Conservation (phyloP, 2,797 vertebrate species). For the Hybognathus amarus region DNA sequence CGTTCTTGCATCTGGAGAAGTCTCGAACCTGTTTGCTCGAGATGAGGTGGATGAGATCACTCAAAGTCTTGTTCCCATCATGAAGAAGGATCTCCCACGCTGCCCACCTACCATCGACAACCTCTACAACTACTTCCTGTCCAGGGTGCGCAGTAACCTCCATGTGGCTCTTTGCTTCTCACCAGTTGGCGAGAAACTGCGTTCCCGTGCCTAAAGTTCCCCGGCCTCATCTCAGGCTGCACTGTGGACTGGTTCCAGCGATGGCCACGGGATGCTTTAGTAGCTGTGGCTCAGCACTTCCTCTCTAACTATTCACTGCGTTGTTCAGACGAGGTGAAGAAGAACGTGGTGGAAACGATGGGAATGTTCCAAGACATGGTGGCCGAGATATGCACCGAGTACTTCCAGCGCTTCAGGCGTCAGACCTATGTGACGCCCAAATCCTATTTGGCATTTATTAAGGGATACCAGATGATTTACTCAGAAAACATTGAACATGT, state of each 20-base stretch:
- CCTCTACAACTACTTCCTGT: slow-evolving; percentile 85
- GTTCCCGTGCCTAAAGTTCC: slow-evolving; percentile 82
- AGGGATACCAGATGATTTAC: slow-evolving; percentile 84
- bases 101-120: slow-evolving; percentile 78
- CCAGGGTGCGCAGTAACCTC: slow-evolving; percentile 81
- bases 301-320: slow-evolving; percentile 78
- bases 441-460: slow-evolving; percentile 86
- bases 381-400: slow-evolving; percentile 82
- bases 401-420: slow-evolving; percentile 84
- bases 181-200: slow-evolving; percentile 85
- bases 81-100: slow-evolving; percentile 82
- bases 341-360: slow-evolving; percentile 80
- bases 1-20: slow-evolving; percentile 83
- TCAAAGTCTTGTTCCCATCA: slow-evolving; percentile 79
- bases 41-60: slow-evolving; percentile 86
- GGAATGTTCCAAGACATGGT: slow-evolving; percentile 86
- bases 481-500: slow-evolving; percentile 76
- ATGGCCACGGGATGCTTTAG: slow-evolving; percentile 85
- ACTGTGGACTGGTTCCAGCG: slow-evolving; percentile 86
- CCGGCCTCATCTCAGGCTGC: slow-evolving; percentile 85
- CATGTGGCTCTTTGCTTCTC: slow-evolving; percentile 88
- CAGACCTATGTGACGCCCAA: slow-evolving; percentile 85
- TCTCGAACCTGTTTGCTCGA: slow-evolving; percentile 81
- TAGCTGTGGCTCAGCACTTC: slow-evolving; percentile 84
- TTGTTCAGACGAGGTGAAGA: slow-evolving; percentile 80